Evolutionary conservation across 2,797 vertebrate species (phyloP), one percentile per base, ranked within the genome.

Genomic region (Poecilia picta): DNA sequence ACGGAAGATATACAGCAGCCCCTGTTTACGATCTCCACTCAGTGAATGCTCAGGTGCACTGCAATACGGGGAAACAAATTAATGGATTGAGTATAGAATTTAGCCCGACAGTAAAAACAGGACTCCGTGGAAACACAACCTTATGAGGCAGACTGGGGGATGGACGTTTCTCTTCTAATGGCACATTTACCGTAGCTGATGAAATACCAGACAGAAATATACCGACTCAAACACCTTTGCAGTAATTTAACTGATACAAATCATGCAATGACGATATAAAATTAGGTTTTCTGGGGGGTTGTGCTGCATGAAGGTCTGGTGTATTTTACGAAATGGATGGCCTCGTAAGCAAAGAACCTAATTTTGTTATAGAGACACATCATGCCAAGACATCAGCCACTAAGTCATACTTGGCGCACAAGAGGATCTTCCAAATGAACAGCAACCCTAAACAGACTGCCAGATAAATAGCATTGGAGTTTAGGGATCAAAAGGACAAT

Each of bases 21-120:
- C 41, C 5, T 47, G 74, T 85, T 87, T 76, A 92, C 87, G 75
- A 87, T 79, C 87, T 73, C 11, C 25, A 51, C 55, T 80, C n/a
- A 33, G 77, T 78, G 81, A 72, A 78, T 46, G 74, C 55, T 82
- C 82, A 86, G 86, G 85, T 87, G 83, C 70, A 76, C 81, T 75
- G 78, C 86, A 84, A 83, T 91, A 81, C 83, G 46, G 76, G 66
- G 49, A 81, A 85, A 75, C 59, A 82, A 82, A 86, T 87, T 43
- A 89, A 87, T 85, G 74, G 83, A 85, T 7, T 81, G 77, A 81
- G 75, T 72, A 72, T 18, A 81, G 80, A 71, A 86, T 76, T 74
- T 70, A 73, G 55, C 79, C 28, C 77, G 79, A 85, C 79, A 83
- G n/a, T 78, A 70, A 88, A 83, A 83, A 87, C 75, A 87, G 71